phyloP scores from a whole-genome alignment of 2,888 invertebrate genomes.

The Diadromus collaris region DNA sequence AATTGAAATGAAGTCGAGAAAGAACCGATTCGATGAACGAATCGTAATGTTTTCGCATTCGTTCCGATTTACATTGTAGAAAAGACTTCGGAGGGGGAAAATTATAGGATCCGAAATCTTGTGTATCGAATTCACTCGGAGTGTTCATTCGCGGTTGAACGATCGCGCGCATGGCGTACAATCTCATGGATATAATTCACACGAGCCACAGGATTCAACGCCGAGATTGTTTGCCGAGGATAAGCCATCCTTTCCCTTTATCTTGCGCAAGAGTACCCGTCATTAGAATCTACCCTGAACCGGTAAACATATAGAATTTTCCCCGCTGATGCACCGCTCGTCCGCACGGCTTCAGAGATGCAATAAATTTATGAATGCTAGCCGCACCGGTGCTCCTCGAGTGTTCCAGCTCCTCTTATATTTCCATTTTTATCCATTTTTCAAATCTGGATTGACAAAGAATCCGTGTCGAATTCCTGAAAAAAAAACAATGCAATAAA shows the following conservation, averaged over 20 bases:
- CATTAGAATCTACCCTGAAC: slow-evolving; percentile 25
- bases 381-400: neutral
- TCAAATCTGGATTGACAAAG: neutral
- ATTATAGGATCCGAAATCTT: neutral
- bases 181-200: slow-evolving; percentile 33
- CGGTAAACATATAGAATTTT: slow-evolving; percentile 22
- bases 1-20: slow-evolving; percentile 3
- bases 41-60: neutral
- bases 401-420: neutral
- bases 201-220: slow-evolving; percentile 29
- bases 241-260: slow-evolving; percentile 2
- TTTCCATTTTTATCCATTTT: neutral
- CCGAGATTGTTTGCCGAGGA: slow-evolving; percentile 35
- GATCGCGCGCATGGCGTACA: slow-evolving; percentile 19
- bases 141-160: slow-evolving; percentile 33
- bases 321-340: neutral
- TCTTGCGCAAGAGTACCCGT: slow-evolving; percentile 11
- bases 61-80: slow-evolving; percentile 4
- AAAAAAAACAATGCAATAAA: neutral
- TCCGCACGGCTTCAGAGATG: neutral
- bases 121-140: slow-evolving; percentile 1
- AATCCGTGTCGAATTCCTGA: neutral
- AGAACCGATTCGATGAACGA: neutral
- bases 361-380: slow-evolving; percentile 5
- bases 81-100: neutral